Base-by-base conservation (phyloP, 2,888 invertebrate genomes). In the Orchesellides sinensis region DNA sequence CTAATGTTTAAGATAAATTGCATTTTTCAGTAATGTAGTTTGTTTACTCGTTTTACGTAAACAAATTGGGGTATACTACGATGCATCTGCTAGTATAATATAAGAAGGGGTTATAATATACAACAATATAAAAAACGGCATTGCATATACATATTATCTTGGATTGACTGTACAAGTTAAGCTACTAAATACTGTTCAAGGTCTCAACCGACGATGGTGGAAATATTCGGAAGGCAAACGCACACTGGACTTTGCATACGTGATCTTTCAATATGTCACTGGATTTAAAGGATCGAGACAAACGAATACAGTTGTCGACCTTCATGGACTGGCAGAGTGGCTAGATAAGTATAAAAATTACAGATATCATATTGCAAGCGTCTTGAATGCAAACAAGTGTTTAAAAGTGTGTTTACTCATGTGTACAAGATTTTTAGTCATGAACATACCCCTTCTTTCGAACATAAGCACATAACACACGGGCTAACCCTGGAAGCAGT, bases 241-340 rank as follows among this genome's bases (percentile, higher is more conserved):
- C 91, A 88, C 92, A 92, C 86, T 92, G 92, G 21, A 91, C 91
- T 89, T 91, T 91, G 87, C 92, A 92, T 2, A 91, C 91, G 85
- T 91, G 90, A 86, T 92, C 92, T 5, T 89, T 89, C 23, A 91
- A 88, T 29, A 92, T 90, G 25, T 90, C 90, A 47, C 90, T 89
- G 65, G 90, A 89, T 70, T 89, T 90, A 88, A 90, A 91, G 8
- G 89, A 88, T 66, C 89, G 88, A 0, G 90, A 90, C 29, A 91
- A 88, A 40, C 90, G 89, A 86, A 91, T 89, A 86, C 92, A 92
- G 89, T 91, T 91, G 85, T 90, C 90, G 29, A 92, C 90, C 87
- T 90, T 91, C 87, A 91, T 88, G 17, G 91, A 91, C 86, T 91
- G 91, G 87, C 92, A 92, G 6, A 91, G 89, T 2, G 91, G 90